These are phyloP conservation scores for Oncorhynchus kisutch DNA, from an alignment of 2,113 vertebrate species.

Conservation along the genomic window DNA sequence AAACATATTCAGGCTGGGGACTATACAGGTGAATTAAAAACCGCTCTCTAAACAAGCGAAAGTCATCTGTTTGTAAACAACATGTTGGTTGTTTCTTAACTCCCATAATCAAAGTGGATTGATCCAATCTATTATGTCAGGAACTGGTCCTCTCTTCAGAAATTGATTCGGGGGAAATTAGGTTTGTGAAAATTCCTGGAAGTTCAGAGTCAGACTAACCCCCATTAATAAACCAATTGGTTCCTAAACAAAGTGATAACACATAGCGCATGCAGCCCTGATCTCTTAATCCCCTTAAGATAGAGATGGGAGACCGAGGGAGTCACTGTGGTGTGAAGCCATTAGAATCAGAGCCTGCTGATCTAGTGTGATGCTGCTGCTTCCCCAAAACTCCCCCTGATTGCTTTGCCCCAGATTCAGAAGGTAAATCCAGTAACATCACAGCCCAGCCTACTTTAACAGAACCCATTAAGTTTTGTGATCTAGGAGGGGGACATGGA, in stretches of 20 bases:
- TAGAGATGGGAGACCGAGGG: neutral
- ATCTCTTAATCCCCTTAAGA: slow-evolving; percentile 21
- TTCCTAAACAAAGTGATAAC: slow-evolving; percentile 21
- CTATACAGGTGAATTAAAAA: too few species aligned
- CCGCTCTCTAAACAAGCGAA: neutral
- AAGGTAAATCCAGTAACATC: too few species aligned
- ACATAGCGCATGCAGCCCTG: slow-evolving; percentile 1
- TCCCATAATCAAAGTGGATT: neutral
- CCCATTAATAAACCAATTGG: slow-evolving; percentile 18
- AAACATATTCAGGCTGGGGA: too few species aligned
- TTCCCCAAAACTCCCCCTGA: too few species aligned
- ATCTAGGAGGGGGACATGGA: too few species aligned
- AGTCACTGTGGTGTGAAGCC: neutral
- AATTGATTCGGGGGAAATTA: slow-evolving; percentile 28
- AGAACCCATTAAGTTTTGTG: too few species aligned
- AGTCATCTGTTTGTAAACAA: neutral
- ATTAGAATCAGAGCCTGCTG: neutral
- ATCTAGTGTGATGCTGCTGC: neutral
- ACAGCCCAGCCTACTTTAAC: too few species aligned
- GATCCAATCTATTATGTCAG: slow-evolving; percentile 2
- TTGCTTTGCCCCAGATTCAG: too few species aligned
- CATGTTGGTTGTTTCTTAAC: neutral
- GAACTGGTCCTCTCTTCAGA: slow-evolving; percentile 4
- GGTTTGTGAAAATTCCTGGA: slow-evolving; percentile 14
- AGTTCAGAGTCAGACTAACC: slow-evolving; percentile 1